Conservation (phyloP, 2,888 invertebrate species). For the Diachrysia chrysitis region DNA sequence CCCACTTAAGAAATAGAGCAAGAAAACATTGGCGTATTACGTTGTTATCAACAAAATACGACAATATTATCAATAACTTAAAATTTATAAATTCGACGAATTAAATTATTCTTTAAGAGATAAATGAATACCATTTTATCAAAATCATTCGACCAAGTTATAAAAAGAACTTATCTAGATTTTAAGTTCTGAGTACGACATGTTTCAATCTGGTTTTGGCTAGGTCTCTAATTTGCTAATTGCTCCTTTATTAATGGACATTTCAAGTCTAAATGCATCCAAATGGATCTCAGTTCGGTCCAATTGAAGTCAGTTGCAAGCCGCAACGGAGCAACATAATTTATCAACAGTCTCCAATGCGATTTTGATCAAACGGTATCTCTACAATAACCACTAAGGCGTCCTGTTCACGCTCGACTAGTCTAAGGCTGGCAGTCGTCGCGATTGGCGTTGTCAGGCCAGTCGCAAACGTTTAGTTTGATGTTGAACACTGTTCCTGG, state of each 20-base stretch:
- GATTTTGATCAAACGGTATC: slow-evolving; percentile 51
- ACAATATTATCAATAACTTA: slow-evolving; percentile 65
- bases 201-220: not conserved
- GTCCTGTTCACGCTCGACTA: slow-evolving; percentile 31
- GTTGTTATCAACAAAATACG: slow-evolving; percentile 69
- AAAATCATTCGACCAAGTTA: slow-evolving; percentile 31
- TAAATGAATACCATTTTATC: slow-evolving; percentile 38
- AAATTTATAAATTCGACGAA: slow-evolving; percentile 40
- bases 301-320: slow-evolving; percentile 24
- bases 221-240: slow-evolving; percentile 24
- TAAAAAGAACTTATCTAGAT: not conserved
- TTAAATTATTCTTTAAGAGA: slow-evolving; percentile 28
- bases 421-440: slow-evolving; percentile 83
- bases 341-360: slow-evolving; percentile 43
- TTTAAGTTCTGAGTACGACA: not conserved
- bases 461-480: slow-evolving; percentile 92
- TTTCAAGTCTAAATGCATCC: slow-evolving; percentile 10
- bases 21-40: slow-evolving; percentile 72
- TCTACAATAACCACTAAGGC: slow-evolving; percentile 37
- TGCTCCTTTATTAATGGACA: slow-evolving; percentile 13
- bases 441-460: slow-evolving; percentile 93
- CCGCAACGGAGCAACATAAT: slow-evolving; percentile 28
- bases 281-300: slow-evolving; percentile 10
- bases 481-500: slow-evolving; percentile 93
- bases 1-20: slow-evolving; percentile 29